These are phyloP conservation scores for Scatophagus argus DNA, from an alignment of 2,113 vertebrate genomes.

Conservation along the genomic window DNA sequence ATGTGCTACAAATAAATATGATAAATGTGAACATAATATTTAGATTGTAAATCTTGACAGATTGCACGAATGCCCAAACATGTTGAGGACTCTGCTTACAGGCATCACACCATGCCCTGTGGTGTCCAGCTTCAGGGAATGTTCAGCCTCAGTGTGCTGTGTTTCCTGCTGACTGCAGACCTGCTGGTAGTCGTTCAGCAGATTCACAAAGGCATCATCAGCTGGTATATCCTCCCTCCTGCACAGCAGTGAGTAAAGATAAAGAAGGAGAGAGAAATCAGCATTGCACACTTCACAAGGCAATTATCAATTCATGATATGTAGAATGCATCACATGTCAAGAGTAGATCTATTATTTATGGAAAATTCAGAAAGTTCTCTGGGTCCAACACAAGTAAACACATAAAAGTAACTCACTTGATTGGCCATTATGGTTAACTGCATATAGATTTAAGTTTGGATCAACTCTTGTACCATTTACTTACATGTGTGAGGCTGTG, in stretches of 20 bases:
- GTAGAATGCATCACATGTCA: not conserved
- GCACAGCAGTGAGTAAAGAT: not conserved
- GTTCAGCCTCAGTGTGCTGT: conserved; percentile 43
- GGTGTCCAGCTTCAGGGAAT: conserved; percentile 76
- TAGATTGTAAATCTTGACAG: conserved; percentile 5
- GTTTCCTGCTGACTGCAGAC: conserved; percentile 59
- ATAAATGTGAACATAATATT: not conserved
- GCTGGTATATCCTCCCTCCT: conserved; percentile 91
- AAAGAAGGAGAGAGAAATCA: not conserved
- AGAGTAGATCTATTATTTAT: not conserved
- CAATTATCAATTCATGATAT: not conserved
- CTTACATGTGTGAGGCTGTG: not conserved
- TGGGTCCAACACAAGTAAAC: not conserved
- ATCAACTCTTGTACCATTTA: too few species aligned
- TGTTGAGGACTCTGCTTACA: not conserved
- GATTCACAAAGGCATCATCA: conserved; percentile 86
- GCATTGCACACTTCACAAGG: not conserved
- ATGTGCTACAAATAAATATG: not conserved
- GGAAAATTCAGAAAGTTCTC: not conserved
- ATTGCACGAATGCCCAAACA: conserved; percentile 21
- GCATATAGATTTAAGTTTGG: not conserved
- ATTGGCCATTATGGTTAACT: not conserved
- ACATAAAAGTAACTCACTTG: not conserved
- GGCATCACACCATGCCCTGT: conserved; percentile 84
- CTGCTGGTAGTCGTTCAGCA: conserved; percentile 87